Base-by-base conservation (phyloP, 2,797 vertebrate species). In the Miopithecus talapoin region DNA sequence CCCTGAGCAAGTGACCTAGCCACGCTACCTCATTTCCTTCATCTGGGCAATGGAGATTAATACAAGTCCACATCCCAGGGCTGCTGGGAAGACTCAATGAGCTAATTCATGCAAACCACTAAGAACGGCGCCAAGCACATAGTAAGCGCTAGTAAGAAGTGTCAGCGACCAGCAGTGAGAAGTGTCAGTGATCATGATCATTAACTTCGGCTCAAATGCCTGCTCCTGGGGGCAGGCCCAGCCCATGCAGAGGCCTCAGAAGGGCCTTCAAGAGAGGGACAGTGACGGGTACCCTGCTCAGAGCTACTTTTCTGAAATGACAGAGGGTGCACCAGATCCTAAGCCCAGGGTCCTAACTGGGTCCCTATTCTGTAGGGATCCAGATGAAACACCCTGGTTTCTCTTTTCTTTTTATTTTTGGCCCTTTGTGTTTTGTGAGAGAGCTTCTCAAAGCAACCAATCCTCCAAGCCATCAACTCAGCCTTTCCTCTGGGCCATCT, bases 71-170 rank as follows among this genome's bases (percentile, higher is more conserved):
- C 14, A 41, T 5, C 72, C 50, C 76, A 12, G 46, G 55, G 70
- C 41, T 48, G 39, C 75, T 10, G 28, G 70, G 70, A 89, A 46
- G 64, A n/a, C 4, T 16, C 61, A 26, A 6, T 3, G 90, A 86
- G 57, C 8, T 1, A 43, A 70, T 8, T 7, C 5, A 17, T 3
- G 19, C 5, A n/a, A 33, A 33, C 26, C 50, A 9, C 80, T 13
- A 2, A 26, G 70, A 13, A 1, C 0, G 13, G 24, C 1, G 2
- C 24, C 39, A 2, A 0, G 9, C 70, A n/a, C 30, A 5, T 22
- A 5, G 36, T 0, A 8, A 26, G 55, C 9, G 12, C 12, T 16
- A 8, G 5, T 7, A 33, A 41, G 26, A 55, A 19, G 22, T 7
- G 2, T 10, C 24, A 28, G 80, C 39, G 19, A 16, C 43, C 75